These are phyloP conservation scores for Mugil cephalus DNA, from an alignment of 2,113 vertebrate genomes.

Conservation along the genomic window DNA sequence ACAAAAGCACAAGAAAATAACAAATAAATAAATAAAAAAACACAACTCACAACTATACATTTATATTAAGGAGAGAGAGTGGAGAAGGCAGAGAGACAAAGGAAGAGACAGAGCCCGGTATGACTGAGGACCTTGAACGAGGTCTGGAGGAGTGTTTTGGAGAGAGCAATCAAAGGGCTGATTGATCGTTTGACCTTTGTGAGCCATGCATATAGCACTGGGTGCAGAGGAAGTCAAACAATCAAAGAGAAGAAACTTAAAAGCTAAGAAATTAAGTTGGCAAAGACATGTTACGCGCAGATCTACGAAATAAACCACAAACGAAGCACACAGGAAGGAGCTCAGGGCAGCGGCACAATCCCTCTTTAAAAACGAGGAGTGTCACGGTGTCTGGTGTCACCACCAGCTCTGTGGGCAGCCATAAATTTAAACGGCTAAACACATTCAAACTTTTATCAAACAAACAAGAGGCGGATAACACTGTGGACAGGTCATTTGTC, in stretches of 20 bases:
- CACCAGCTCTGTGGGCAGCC: no score
- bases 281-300: conserved; percentile 58
- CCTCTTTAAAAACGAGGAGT: conserved; percentile 76
- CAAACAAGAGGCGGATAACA: neutral
- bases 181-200: conserved; percentile 69
- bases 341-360: conserved; percentile 58
- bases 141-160: conserved; percentile 50
- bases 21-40: neutral
- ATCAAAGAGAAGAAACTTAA: conserved; percentile 46
- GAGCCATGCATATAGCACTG: conserved; percentile 72
- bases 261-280: conserved; percentile 48
- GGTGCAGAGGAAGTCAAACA: conserved; percentile 61
- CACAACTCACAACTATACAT: conserved; percentile 5
- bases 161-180: conserved; percentile 52
- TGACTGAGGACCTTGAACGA: conserved; percentile 46
- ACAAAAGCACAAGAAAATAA: conserved; percentile 21
- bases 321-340: conserved; percentile 67
- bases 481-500: neutral
- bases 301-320: conserved; percentile 55
- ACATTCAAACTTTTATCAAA: no score
- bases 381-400: no score
- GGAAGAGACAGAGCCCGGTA: conserved; percentile 32
- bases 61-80: conserved; percentile 32
- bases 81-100: conserved; percentile 6
- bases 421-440: no score